These are phyloP conservation scores for Ennomos quercinarius DNA, from an alignment of 2,888 invertebrate species.

Conservation along the genomic window DNA sequence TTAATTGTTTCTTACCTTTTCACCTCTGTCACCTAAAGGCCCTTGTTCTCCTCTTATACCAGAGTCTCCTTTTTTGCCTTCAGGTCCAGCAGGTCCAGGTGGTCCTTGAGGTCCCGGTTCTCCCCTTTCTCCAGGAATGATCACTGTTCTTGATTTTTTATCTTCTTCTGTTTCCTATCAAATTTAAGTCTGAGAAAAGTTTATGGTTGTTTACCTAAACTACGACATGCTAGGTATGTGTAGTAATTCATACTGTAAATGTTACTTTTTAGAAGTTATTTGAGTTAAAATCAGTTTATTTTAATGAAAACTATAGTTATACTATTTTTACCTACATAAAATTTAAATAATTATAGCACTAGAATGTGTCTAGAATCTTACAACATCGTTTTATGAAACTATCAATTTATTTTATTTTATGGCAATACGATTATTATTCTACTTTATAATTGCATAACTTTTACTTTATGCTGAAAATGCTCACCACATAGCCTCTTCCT, in stretches of 20 bases:
- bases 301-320: too few relatives aligned
- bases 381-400: too few relatives aligned
- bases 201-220: slow-evolving; percentile 10
- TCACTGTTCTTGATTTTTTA: slow-evolving; percentile 46
- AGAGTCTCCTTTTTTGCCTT: slow-evolving; percentile 84
- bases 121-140: slow-evolving; percentile 60
- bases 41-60: slow-evolving; percentile 80
- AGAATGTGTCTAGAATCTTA: too few relatives aligned
- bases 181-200: slow-evolving; percentile 52
- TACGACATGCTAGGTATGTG: too few relatives aligned
- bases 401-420: too few relatives aligned
- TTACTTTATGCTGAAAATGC: slow-evolving; percentile 27
- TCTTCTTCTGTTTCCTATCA: slow-evolving; percentile 65
- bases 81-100: slow-evolving; percentile 83
- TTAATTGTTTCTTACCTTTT: slow-evolving; percentile 46
- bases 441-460: too few relatives aligned
- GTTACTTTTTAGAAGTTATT: too few relatives aligned
- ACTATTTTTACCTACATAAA: too few relatives aligned
- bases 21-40: slow-evolving; percentile 81
- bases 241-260: too few relatives aligned
- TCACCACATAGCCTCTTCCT: slow-evolving; percentile 74
- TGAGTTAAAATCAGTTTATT: too few relatives aligned
- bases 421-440: too few relatives aligned
- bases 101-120: slow-evolving; percentile 59
- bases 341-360: too few relatives aligned